Evolutionary conservation across 2,113 vertebrate genomes (phyloP).

Genomic region (Coryphaenoides rupestris): DNA sequence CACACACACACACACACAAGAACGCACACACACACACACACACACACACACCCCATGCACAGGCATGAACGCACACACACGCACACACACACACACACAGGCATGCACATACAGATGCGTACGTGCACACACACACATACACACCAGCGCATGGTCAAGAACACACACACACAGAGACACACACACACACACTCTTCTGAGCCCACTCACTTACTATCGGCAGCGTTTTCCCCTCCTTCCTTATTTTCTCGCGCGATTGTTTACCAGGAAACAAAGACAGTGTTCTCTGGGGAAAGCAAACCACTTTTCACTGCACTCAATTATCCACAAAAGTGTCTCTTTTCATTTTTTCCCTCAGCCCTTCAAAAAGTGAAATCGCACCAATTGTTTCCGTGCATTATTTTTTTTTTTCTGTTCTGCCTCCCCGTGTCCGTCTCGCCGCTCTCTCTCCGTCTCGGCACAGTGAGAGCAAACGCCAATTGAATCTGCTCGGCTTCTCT

Average conservation of each 20-base stretch:
- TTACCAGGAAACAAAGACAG: slow-evolving; percentile 39
- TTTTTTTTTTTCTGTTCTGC: too few relatives aligned
- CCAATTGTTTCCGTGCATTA: too few relatives aligned
- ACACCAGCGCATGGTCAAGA: background rate
- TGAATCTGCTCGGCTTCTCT: too few relatives aligned
- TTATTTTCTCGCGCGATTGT: slow-evolving; percentile 31
- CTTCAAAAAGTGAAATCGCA: slow-evolving; percentile 4
- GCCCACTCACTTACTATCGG: background rate
- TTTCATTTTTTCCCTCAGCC: slow-evolving; percentile 22
- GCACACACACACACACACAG: slow-evolving; percentile 25
- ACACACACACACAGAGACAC: slow-evolving; percentile 16
- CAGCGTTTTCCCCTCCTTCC: background rate
- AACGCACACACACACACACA: slow-evolving; percentile 11
- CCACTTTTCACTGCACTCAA: slow-evolving; percentile 21
- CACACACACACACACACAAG: slow-evolving; percentile 18
- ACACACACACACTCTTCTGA: slow-evolving; percentile 8
- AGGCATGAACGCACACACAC: slow-evolving; percentile 11
- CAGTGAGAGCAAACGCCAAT: too few relatives aligned
- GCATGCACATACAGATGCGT: slow-evolving; percentile 8
- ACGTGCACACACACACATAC: slow-evolving; percentile 23
- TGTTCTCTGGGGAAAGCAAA: slow-evolving; percentile 36
- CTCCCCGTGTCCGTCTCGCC: too few relatives aligned
- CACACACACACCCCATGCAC: slow-evolving; percentile 10
- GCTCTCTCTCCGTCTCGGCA: too few relatives aligned
- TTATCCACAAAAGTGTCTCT: slow-evolving; percentile 34